These are phyloP conservation scores for Dryoscopus gambensis DNA, from an alignment of 2,113 vertebrate species.

Conservation along the genomic window DNA sequence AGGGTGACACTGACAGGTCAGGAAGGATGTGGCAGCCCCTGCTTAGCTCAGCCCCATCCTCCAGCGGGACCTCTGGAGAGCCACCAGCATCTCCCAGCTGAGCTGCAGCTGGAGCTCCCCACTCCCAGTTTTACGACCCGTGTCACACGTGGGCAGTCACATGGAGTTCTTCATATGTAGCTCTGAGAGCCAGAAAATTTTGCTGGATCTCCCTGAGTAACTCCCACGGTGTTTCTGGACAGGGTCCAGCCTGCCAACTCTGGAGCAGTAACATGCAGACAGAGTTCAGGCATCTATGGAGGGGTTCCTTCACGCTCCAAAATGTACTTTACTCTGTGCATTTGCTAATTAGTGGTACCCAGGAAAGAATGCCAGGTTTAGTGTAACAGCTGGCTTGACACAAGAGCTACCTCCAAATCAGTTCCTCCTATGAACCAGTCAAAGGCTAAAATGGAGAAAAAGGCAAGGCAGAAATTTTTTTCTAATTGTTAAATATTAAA, in stretches of 20 bases:
- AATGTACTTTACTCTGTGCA: background rate
- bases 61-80: background rate
- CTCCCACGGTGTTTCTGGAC: background rate
- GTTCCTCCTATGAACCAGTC: background rate
- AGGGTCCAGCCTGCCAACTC: background rate
- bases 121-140: background rate
- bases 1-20: background rate
- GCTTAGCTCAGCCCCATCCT: background rate
- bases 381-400: background rate
- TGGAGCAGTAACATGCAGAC: background rate
- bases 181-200: background rate
- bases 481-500: background rate
- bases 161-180: background rate
- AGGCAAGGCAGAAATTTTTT: accelerated
- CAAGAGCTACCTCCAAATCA: background rate
- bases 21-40: background rate
- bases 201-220: background rate
- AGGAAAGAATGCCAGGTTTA: background rate
- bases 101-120: background rate
- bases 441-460: background rate
- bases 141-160: background rate
- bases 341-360: background rate
- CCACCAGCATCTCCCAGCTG: background rate
- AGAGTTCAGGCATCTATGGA: background rate
- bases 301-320: background rate